These are phyloP conservation scores for Armadillidium nasatum DNA, from an alignment of 1,140 invertebrate genomes.

Conservation along the genomic window DNA sequence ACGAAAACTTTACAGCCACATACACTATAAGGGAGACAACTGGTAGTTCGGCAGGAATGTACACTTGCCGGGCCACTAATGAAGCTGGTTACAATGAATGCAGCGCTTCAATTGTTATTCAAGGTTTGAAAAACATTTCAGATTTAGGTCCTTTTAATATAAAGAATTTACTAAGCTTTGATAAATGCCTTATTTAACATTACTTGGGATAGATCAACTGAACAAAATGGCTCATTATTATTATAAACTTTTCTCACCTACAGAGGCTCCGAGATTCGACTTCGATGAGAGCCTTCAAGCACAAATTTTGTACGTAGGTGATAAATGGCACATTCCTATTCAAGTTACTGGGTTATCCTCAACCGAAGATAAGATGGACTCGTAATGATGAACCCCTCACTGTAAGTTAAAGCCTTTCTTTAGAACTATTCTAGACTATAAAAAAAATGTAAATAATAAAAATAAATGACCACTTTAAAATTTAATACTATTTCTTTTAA, in stretches of 20 bases:
- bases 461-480: no score
- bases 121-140: conserved; percentile 49
- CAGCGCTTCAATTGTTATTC: conserved; percentile 60
- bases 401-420: conserved; percentile 16
- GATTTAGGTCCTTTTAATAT: background rate
- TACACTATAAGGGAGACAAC: conserved; percentile 63
- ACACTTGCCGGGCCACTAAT: conserved; percentile 64
- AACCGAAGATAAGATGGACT: conserved; percentile 61
- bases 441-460: no score
- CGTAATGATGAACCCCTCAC: conserved; percentile 58
- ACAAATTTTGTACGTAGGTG: conserved; percentile 58
- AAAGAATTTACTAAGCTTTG: background rate
- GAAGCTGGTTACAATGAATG: conserved; percentile 66
- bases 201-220: no score
- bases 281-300: conserved; percentile 58
- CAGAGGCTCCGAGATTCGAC: conserved; percentile 60
- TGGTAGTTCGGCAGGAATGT: conserved; percentile 61
- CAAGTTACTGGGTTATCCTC: conserved; percentile 61
- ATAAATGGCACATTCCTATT: conserved; percentile 60
- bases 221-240: background rate
- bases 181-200: background rate
- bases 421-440: no score
- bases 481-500: no score
- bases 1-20: conserved; percentile 68
- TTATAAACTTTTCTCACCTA: conserved; percentile 23